These are phyloP conservation scores for Chelon labrosus DNA, from an alignment of 2,797 vertebrate species.

Conservation along the genomic window DNA sequence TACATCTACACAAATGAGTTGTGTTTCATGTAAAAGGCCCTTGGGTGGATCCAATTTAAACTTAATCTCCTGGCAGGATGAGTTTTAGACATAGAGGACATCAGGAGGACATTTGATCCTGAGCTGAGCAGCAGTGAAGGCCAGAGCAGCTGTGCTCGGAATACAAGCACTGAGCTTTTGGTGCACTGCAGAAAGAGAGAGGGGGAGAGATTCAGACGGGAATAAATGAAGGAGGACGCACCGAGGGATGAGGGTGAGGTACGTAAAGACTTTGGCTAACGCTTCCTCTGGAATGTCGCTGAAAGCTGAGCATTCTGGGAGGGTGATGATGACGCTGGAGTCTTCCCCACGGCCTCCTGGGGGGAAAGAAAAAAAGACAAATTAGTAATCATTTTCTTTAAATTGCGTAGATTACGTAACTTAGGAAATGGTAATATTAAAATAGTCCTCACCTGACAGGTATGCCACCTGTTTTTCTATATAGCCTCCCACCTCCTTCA, in stretches of 20 bases:
- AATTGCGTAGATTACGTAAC: neutral
- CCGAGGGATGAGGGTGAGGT: constrained; percentile 93
- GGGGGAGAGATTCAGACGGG: constrained; percentile 28
- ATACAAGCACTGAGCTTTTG: constrained; percentile 65
- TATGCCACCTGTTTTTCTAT: constrained; percentile 95
- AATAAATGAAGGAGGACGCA: constrained; percentile 69
- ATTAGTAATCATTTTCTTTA: neutral
- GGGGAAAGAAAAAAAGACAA: neutral
- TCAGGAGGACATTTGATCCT: constrained; percentile 40
- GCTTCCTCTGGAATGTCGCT: constrained; percentile 91
- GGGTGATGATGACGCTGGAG: constrained; percentile 95
- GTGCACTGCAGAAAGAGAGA: constrained; percentile 74
- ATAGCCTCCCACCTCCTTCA: constrained; percentile 92
- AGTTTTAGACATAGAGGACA: constrained; percentile 45
- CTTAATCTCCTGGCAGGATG: neutral
- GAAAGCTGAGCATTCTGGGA: constrained; percentile 94
- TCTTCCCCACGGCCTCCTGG: constrained; percentile 94
- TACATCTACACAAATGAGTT: neutral
- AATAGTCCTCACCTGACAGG: constrained; percentile 91
- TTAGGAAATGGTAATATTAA: neutral
- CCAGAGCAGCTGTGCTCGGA: constrained; percentile 67
- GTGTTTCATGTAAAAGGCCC: neutral
- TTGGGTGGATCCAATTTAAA: neutral
- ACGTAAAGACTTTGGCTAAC: constrained; percentile 91
- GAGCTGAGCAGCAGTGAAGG: constrained; percentile 41